Conservation (phyloP, 2,113 vertebrate genomes). For the Anseranas semipalmata region DNA sequence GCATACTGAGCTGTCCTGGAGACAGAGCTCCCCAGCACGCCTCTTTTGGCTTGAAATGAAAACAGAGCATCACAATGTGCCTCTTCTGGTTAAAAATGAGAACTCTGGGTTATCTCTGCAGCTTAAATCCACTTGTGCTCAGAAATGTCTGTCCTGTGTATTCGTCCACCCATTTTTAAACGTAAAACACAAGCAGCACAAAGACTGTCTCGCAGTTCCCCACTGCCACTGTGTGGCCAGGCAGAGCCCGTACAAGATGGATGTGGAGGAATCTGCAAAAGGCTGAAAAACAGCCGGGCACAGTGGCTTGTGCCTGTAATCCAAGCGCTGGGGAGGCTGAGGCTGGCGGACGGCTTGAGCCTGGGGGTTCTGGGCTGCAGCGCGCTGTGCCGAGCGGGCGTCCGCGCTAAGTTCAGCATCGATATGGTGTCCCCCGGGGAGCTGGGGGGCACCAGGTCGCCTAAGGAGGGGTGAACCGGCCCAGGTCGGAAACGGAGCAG, state of each 20-base stretch:
- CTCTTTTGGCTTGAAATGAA: neutral
- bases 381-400: constrained; percentile 63
- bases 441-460: constrained; percentile 50
- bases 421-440: constrained; percentile 47
- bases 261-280: neutral
- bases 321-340: constrained; percentile 79
- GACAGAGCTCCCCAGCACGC: neutral
- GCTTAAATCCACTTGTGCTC: neutral
- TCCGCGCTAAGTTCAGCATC: constrained; percentile 75
- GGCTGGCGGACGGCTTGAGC: constrained; percentile 73
- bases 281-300: constrained; percentile 57
- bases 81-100: neutral
- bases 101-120: neutral
- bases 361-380: constrained; percentile 44
- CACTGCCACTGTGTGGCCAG: neutral
- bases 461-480: constrained; percentile 77
- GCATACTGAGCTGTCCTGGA: accelerated
- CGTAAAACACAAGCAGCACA: neutral
- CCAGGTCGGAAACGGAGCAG: constrained; percentile 80
- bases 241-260: neutral
- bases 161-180: neutral
- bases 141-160: neutral
- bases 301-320: constrained; percentile 85
- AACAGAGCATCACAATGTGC: neutral
- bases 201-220: neutral